Evolutionary conservation across 1,140 invertebrate species (phyloP).

Genomic region (Parapsyche elsis): DNA sequence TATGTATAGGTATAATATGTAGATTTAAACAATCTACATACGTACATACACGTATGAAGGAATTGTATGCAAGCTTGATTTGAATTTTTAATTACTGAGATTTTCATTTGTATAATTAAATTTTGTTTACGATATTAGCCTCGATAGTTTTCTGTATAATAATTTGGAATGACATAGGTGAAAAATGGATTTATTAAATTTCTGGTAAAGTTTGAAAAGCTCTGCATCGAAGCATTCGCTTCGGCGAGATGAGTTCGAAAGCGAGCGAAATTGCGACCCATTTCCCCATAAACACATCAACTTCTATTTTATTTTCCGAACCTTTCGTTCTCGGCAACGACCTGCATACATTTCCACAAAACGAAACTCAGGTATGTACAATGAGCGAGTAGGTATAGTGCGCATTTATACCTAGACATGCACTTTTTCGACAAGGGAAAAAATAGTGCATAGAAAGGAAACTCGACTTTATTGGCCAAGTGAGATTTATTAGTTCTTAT

Average conservation of each 20-base stretch:
- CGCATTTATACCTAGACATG: not conserved
- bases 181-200: too few relatives aligned
- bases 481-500: conserved; percentile 18
- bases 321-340: not conserved
- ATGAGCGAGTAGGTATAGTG: not conserved
- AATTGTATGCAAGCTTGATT: too few relatives aligned
- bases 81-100: too few relatives aligned
- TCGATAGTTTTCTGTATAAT: too few relatives aligned
- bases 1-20: too few relatives aligned
- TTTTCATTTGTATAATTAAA: too few relatives aligned
- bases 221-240: not conserved
- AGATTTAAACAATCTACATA: too few relatives aligned
- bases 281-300: conserved; percentile 20
- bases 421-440: not conserved
- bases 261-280: conserved; percentile 10
- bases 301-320: conserved; percentile 21
- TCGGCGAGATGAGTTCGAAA: not conserved
- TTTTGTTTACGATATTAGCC: too few relatives aligned
- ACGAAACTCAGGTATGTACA: not conserved
- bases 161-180: too few relatives aligned
- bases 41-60: too few relatives aligned
- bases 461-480: not conserved
- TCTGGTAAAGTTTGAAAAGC: not conserved
- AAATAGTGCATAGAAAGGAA: not conserved
- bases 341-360: conserved; percentile 15